Percentiles rank a stretch among this genome's conserved stretches.
These are phyloP conservation scores for Hypanus sabinus DNA, from an alignment of 2,113 vertebrate genomes.

Conservation along the genomic window DNA sequence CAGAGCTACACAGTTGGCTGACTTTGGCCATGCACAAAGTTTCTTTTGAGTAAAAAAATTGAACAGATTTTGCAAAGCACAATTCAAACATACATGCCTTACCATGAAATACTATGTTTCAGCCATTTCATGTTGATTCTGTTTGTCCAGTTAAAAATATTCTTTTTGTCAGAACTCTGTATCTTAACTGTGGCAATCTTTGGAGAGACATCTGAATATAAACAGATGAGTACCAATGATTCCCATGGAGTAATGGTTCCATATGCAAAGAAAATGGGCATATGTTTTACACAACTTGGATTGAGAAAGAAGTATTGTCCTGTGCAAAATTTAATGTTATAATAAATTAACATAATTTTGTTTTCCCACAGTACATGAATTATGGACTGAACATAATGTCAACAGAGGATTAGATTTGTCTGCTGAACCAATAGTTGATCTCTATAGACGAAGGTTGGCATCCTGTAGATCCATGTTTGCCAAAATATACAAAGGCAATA, in stretches of 20 bases:
- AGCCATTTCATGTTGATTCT: background rate
- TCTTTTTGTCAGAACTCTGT: background rate
- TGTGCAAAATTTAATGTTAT: background rate
- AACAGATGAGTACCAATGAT: background rate
- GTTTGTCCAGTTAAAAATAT: background rate
- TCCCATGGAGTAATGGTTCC: background rate
- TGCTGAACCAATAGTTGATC: background rate
- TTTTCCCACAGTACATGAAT: constrained; percentile 22
- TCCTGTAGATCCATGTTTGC: background rate
- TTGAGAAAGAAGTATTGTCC: background rate
- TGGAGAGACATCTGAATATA: background rate
- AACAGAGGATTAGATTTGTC: constrained; percentile 14
- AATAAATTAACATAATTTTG: constrained; percentile 2
- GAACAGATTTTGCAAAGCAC: background rate
- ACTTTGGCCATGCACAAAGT: background rate
- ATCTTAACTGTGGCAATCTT: background rate
- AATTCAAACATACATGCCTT: background rate
- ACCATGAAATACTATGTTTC: background rate
- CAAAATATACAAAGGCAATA: constrained; percentile 18
- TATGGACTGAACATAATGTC: background rate
- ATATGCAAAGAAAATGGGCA: background rate
- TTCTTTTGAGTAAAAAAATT: background rate
- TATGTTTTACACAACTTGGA: background rate
- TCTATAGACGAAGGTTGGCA: background rate
- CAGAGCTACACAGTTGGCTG: background rate